Conservation (phyloP, 2,888 invertebrate genomes). For the Lysandra bellargus region DNA sequence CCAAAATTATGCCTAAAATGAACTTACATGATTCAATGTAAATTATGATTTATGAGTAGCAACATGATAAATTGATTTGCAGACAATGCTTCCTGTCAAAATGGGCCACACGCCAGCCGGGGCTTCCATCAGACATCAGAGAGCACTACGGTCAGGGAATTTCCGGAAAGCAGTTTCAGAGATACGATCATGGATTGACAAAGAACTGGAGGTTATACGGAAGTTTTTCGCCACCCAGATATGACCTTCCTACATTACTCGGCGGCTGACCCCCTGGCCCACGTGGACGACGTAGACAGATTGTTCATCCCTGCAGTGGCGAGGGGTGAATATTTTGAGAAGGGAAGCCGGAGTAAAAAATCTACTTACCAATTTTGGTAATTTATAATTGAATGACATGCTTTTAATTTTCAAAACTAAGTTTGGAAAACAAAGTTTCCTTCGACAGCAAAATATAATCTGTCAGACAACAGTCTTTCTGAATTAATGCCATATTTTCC, state of each 20-base stretch:
- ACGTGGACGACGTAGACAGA: constrained; percentile 76
- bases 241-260: constrained; percentile 82
- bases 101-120: constrained; percentile 86
- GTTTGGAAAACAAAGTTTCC: too few species aligned
- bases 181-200: constrained; percentile 78
- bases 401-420: too few species aligned
- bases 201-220: constrained; percentile 80
- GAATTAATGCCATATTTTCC: too few species aligned
- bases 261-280: constrained; percentile 83
- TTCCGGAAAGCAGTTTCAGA: constrained; percentile 73
- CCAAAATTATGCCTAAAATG: too few species aligned
- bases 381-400: too few species aligned
- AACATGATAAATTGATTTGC: constrained; percentile 39
- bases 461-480: too few species aligned
- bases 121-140: constrained; percentile 83
- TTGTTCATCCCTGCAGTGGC: constrained; percentile 61
- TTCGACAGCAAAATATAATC: too few species aligned
- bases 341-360: too few species aligned
- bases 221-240: constrained; percentile 76
- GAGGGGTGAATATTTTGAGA: too few species aligned
- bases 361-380: too few species aligned
- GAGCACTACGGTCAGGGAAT: constrained; percentile 86
- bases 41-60: too few species aligned
- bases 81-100: constrained; percentile 86
- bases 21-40: too few species aligned